These are phyloP conservation scores for Anodontia alba DNA, from an alignment of 2,888 invertebrate species.

Conservation along the genomic window DNA sequence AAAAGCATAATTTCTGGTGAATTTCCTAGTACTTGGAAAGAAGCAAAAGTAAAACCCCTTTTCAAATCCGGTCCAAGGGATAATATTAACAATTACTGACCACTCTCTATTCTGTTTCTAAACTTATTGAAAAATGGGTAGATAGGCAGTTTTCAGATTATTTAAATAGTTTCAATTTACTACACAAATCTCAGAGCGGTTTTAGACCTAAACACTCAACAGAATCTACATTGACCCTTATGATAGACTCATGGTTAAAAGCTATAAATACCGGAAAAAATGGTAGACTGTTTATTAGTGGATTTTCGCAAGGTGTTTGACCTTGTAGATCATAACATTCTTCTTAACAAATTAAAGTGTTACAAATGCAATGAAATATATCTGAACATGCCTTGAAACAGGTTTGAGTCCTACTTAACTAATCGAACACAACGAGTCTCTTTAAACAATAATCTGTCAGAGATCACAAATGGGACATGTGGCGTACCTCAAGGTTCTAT, in stretches of 20 bases:
- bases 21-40: background rate
- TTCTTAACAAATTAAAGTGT: too few species aligned
- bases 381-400: background rate
- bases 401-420: background rate
- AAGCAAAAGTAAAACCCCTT: background rate
- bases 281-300: background rate
- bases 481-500: background rate
- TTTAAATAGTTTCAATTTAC: background rate
- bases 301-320: too few species aligned
- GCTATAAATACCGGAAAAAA: too few species aligned
- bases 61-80: too few species aligned
- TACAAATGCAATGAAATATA: background rate
- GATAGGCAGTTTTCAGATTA: background rate
- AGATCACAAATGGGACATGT: background rate
- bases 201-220: conserved; percentile 1
- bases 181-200: background rate
- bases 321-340: too few species aligned
- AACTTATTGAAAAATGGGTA: too few species aligned
- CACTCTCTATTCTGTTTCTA: background rate
- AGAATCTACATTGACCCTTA: background rate
- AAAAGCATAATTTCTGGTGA: background rate
- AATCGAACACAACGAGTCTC: background rate
- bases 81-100: background rate
- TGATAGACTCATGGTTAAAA: too few species aligned
- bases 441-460: too few species aligned